phyloP scores from a whole-genome alignment of 2,797 vertebrate genomes.

The Cirrhinus mrigala region DNA sequence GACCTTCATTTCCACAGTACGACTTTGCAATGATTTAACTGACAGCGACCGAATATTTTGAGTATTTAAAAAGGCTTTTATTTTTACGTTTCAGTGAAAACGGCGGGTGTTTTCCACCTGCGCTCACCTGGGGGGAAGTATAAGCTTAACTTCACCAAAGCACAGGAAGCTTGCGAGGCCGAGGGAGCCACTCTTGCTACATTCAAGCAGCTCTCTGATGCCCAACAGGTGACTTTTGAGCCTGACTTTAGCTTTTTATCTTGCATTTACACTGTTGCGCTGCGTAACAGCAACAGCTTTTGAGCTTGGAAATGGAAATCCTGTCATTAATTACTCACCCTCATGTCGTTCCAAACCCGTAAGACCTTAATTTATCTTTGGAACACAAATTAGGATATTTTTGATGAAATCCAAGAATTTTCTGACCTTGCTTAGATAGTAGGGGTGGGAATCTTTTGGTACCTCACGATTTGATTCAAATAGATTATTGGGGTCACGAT shows the following conservation, averaged over 20 bases:
- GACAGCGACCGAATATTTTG: neutral
- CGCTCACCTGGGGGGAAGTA: conserved; percentile 85
- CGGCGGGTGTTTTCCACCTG: conserved; percentile 90
- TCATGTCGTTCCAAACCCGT: too few species aligned
- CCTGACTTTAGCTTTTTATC: neutral
- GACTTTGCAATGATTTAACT: neutral
- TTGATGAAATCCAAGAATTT: too few species aligned
- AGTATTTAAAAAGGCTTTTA: neutral
- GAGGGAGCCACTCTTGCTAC: conserved; percentile 86
- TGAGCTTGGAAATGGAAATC: too few species aligned
- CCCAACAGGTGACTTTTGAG: conserved; percentile 85
- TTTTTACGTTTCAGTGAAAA: conserved; percentile 80
- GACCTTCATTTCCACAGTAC: conserved; percentile 91
- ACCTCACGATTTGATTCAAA: too few species aligned
- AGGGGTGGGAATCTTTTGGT: too few species aligned
- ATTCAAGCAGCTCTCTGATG: conserved; percentile 86
- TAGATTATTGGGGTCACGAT: too few species aligned
- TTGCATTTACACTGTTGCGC: neutral
- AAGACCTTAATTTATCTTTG: too few species aligned
- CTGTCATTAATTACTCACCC: too few species aligned
- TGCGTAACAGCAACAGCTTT: neutral
- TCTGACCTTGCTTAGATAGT: too few species aligned
- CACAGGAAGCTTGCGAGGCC: conserved; percentile 78
- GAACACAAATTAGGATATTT: too few species aligned
- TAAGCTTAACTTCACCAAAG: conserved; percentile 85